Evolutionary conservation across 1,140 invertebrate species (phyloP), one percentile per base, ranked within the genome.

Genomic region (Drosophila lini): DNA sequence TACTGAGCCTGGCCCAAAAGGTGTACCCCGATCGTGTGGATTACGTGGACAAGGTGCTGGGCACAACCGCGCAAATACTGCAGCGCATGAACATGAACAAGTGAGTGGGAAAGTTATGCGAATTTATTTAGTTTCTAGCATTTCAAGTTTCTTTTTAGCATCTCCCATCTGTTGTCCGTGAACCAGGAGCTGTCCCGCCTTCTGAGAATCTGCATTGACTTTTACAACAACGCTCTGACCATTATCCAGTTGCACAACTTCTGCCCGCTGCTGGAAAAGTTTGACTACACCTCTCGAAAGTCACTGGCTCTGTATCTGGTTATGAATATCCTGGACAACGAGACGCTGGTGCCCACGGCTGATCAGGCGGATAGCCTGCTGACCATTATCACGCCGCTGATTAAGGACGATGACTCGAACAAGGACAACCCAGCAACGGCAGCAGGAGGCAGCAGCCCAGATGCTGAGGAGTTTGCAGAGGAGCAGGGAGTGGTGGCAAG

Each of bases 391-490:
- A 94, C 95, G n/a, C 96, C 97, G 2, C 91, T 99, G 32, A 95
- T 99, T 8, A 95, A 96, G 80, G 98, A 99, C 91, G 97, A 99
- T 90, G 93, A 94, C 1, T 96, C 97, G 28, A 82, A 31, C 41
- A 78, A 79, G 25, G 77, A 79, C 25, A 67, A 38, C 13, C 7
- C 61, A n/a, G 88, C 61, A 19, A 89, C 96, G 97, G 90, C 56
- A 47, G 63, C 57, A 48, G 74, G 42, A 0, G 64, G 11, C 32
- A 77, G 55, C 32, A 81, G 53, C 28, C 68, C 61, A 1, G 98
- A 99, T 93, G 94, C 96, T 1, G 98, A 99, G 93, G 98, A 99
- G 92, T 98, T 99, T 93, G 96, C 97, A 34, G 99, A 99, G 92
- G 98, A 99, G 88, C 99, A 99, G 91, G 96, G 97, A 28, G 93